Conservation (phyloP, 2,797 vertebrate species). For the Intellagama lesueurii region DNA sequence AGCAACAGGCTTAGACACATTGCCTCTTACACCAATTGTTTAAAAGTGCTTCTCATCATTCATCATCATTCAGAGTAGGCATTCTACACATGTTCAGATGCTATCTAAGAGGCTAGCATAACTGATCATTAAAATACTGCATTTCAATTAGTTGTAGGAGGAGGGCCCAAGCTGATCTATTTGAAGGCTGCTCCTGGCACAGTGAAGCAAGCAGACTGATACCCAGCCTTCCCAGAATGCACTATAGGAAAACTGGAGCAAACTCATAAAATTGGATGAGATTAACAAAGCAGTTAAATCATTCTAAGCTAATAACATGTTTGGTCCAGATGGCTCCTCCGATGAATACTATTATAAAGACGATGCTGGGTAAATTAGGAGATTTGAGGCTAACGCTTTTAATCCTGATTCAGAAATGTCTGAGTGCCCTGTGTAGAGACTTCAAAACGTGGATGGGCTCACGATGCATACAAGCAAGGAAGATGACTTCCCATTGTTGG, state of each 20-base stretch:
- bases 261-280: slow-evolving; percentile 68
- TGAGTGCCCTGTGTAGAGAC: neutral
- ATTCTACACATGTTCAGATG: neutral
- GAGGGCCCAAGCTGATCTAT: neutral
- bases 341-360: slow-evolving; percentile 67
- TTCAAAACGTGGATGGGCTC: neutral
- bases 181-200: neutral
- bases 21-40: neutral
- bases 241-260: slow-evolving; percentile 31
- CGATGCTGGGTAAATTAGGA: slow-evolving; percentile 70
- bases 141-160: neutral
- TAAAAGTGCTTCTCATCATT: neutral
- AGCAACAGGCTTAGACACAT: neutral
- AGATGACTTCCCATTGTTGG: neutral
- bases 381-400: slow-evolving; percentile 61
- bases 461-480: neutral
- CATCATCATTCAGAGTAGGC: too few species aligned
- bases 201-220: neutral
- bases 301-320: slow-evolving; percentile 74
- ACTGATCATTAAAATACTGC: neutral
- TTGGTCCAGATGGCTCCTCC: slow-evolving; percentile 69
- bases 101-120: neutral
- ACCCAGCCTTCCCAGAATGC: slow-evolving; percentile 45
- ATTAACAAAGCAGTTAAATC: slow-evolving; percentile 71
- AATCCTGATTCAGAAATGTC: slow-evolving; percentile 48